These are phyloP conservation scores for Thalassaphorura encarpata DNA, from an alignment of 1,140 invertebrate genomes.

Conservation along the genomic window DNA sequence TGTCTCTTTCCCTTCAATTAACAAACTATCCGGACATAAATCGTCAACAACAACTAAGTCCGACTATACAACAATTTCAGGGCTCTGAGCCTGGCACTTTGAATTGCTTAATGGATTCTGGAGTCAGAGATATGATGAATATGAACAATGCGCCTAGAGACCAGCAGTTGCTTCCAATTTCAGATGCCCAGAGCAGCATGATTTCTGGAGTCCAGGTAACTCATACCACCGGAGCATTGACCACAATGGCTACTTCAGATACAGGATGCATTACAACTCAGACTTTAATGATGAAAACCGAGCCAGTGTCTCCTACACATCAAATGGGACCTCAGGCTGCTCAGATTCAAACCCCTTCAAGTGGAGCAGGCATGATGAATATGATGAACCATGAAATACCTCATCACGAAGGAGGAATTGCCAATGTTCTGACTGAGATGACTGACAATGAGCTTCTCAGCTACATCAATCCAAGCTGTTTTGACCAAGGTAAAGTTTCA, in stretches of 20 bases:
- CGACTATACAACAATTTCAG: not conserved
- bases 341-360: not conserved
- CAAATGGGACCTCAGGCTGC: not conserved
- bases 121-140: not conserved
- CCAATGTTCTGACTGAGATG: conserved; percentile 60
- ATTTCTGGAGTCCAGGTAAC: not conserved
- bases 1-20: not conserved
- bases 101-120: not conserved
- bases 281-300: conserved; percentile 1
- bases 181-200: not conserved
- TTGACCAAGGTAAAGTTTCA: conserved; percentile 43
- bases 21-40: not conserved
- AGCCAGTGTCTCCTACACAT: not conserved
- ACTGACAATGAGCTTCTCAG: conserved; percentile 72
- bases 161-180: not conserved
- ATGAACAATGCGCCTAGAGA: not conserved
- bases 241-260: not conserved
- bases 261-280: not conserved
- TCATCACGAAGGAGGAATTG: conserved; percentile 10
- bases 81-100: not conserved
- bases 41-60: conserved; percentile 4
- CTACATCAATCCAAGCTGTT: conserved; percentile 75
- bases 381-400: conserved; percentile 11
- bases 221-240: not conserved
- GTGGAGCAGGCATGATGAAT: conserved; percentile 3